Conservation (phyloP, 1,140 invertebrate species). For the Meloidogyne chitwoodi region DNA sequence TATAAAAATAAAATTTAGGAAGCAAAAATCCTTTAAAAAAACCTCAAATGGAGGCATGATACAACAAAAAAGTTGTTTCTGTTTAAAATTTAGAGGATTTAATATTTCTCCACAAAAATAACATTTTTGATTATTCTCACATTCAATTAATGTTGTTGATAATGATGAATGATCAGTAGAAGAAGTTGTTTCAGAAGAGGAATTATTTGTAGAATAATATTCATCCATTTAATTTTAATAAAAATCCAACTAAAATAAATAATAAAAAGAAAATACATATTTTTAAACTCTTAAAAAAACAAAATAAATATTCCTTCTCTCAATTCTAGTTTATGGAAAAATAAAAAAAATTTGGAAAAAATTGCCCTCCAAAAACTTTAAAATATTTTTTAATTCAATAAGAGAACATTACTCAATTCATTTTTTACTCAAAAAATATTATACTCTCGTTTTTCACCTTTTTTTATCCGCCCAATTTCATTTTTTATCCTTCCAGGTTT, state of each 20-base stretch:
- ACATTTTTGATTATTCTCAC: neutral
- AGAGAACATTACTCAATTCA: slow-evolving; percentile 6
- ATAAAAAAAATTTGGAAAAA: neutral
- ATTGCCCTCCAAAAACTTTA: neutral
- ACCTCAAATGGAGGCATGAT: neutral
- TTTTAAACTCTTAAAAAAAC: too few species aligned
- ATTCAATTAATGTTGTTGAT: neutral
- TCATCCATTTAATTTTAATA: neutral
- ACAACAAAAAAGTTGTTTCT: neutral
- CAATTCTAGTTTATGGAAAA: neutral
- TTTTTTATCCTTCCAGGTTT: neutral
- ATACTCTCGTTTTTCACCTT: neutral
- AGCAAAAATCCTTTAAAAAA: neutral
- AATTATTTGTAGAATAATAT: neutral
- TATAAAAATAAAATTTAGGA: neutral
- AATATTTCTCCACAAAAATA: neutral
- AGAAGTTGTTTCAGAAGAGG: neutral
- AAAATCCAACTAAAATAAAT: too few species aligned
- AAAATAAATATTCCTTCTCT: neutral
- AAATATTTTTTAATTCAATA: neutral
- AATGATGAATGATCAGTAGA: neutral
- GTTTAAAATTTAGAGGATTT: neutral
- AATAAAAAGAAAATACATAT: neutral
- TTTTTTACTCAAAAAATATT: neutral
- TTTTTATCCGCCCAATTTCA: neutral